Base-by-base conservation (phyloP, 1,140 invertebrate species). In the Parasteatoda tepidariorum region DNA sequence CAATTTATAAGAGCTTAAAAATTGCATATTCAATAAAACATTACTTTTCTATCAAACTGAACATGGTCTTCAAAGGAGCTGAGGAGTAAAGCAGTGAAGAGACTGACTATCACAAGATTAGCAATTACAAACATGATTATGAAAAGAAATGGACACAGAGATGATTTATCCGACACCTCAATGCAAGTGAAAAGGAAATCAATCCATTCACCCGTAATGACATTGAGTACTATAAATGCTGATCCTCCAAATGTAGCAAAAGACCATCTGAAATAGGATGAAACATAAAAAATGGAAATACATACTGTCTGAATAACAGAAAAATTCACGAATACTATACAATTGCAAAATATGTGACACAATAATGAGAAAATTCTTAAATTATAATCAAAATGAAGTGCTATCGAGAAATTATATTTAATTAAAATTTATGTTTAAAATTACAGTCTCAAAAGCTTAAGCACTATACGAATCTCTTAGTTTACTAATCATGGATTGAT, bases 161-260 rank as follows among this genome's bases (percentile, higher is more conserved):
- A 9, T 34, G 62, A 79, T 0, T 6, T 7, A 24, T 33, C 13
- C 3, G 76, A 55, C n/a, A 24, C 28, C 1, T 7, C 1, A 22
- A 79, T 68, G 38, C 76, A 79, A 26, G 24, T 26, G 30, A 24
- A 68, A 7, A 68, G 24, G 38, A 22, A 15, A 2, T 79, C 22
- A 28, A 59, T 68, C 64, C 64, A 79, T 79, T 68, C 64, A 28
- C 76, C 76, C 31, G 62, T 38, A 38, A 79, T 68, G 55, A 79
- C 48, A n/a, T 33, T 54, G 11, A 79, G 48, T 22, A 79, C 76
- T 9, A 38, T 68, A 54, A 79, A 79, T 2, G 34, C 22, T 9
- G 76, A 79, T 34, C 48, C 76, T 5, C 41, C 48, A 68, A 79
- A 79, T 24, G 62, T 68, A 18, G 18, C n/a, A 18, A 79, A 79